Conservation (phyloP, 2,113 vertebrate species). For the Pachyramphus minor region DNA sequence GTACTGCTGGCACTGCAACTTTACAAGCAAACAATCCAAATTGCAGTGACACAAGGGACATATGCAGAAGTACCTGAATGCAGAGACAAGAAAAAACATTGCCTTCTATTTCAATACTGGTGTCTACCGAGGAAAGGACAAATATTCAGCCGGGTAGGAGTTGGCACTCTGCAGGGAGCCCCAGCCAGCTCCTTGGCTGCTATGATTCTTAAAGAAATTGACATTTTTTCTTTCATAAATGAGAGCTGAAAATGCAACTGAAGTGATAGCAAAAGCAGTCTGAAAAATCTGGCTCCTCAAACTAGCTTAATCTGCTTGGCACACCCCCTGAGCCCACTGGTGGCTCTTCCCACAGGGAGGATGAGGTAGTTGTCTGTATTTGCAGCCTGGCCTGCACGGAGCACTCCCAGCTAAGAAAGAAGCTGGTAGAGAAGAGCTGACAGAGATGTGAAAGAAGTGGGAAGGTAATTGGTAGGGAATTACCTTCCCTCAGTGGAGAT, state of each 20-base stretch:
- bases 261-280: neutral
- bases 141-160: neutral
- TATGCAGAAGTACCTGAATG: neutral
- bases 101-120: neutral
- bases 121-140: neutral
- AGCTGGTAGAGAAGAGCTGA: neutral
- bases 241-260: neutral
- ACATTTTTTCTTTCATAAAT: neutral
- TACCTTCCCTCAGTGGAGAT: neutral
- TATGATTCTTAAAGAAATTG: neutral
- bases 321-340: neutral
- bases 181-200: neutral
- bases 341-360: neutral
- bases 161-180: neutral
- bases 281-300: neutral
- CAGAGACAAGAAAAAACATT: neutral
- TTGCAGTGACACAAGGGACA: neutral
- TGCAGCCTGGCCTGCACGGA: accelerated
- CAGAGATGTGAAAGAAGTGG: neutral
- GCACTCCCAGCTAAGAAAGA: neutral
- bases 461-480: neutral
- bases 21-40: neutral
- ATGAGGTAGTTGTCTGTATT: neutral
- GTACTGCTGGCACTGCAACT: neutral
- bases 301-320: neutral